A percentile compares a stretch with the other conserved stretches of the same genome.
These are phyloP conservation scores for Scaptomyza caliginosa DNA, from an alignment of 2,888 invertebrate genomes.

Conservation along the genomic window DNA sequence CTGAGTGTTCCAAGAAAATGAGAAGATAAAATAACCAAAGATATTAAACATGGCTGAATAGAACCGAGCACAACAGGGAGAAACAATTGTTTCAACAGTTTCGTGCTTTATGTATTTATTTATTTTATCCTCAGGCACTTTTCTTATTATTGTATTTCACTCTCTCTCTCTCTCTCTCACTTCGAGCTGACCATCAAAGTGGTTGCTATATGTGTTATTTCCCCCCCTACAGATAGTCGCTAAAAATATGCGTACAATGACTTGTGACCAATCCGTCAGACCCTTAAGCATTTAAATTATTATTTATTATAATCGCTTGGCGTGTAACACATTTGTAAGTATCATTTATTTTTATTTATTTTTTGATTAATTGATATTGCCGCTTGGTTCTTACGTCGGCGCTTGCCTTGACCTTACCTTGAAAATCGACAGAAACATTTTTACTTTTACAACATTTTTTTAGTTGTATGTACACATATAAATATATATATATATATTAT, in stretches of 20 bases:
- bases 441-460: conserved; percentile 63
- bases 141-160: conserved; percentile 7
- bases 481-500: conserved; percentile 2
- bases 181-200: conserved; percentile 40
- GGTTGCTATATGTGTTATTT: conserved; percentile 26
- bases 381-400: conserved; percentile 54
- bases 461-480: conserved; percentile 1
- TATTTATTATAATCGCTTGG: conserved; percentile 49
- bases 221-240: conserved; percentile 3
- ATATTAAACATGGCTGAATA: conserved; percentile 52
- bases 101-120: conserved; percentile 31
- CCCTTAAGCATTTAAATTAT: conserved; percentile 37
- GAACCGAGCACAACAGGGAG: neutral
- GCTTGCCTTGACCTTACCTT: conserved; percentile 77
- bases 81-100: conserved; percentile 43
- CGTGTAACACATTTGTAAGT: conserved; percentile 32
- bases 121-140: conserved; percentile 24
- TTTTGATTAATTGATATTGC: conserved; percentile 65
- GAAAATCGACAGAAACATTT: conserved; percentile 41
- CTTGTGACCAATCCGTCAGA: conserved; percentile 25
- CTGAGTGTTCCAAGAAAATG: conserved; percentile 39
- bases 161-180: conserved; percentile 10
- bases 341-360: conserved; percentile 21
- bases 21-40: conserved; percentile 38
- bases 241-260: conserved; percentile 32